Base-by-base conservation (phyloP, 2,113 vertebrate species). In the Corythaeola cristata region DNA sequence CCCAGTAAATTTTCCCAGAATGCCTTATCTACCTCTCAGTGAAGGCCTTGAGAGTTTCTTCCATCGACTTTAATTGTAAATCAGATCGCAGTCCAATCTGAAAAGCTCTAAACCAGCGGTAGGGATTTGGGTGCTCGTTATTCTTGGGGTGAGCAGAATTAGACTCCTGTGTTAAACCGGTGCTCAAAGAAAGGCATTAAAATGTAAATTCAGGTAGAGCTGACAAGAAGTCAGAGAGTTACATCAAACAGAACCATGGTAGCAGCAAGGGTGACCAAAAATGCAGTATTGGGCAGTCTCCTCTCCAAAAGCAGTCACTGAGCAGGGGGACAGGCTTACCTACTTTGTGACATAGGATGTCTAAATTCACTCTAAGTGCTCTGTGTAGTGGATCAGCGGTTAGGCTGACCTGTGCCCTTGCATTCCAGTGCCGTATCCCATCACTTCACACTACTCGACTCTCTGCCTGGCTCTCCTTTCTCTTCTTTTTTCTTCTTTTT, bases 31-130 rank as follows among this genome's bases (percentile, higher is more conserved):
- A 28, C 35, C 81, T 62, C 88, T 69, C 45, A 88, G 71, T 26
- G 71, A 88, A 91, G 27, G 59, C 50, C 28, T 35, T 69, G 58
- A 84, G 84, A 62, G 14, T 80, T 91, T 83, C 41, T 88, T 88
- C 88, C 47, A 73, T 23, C 30, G 22, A 2, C 19, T 19, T 66
- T 8, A 37, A 56, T 13, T 77, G 63, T 83, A 84, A 96, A 94
- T 47, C 69, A 82, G 37, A 35, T 32, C 32, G 63, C 67, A 67
- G 77, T 41, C 37, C 52, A 30, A 56, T 78, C 79, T 77, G 37
- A 73, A 66, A 91, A 85, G 47, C 63, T 52, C 78, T 79, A 52
- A 90, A 67, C 27, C 24, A 30, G 22, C 5, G 41, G 41, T 44
- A 44, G 41, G 41, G 41, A 44, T 50, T 83, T 79, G 69, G 50